These are phyloP conservation scores for Ictidomys tridecemlineatus DNA, from an alignment of 2,113 vertebrate genomes.

Conservation along the genomic window DNA sequence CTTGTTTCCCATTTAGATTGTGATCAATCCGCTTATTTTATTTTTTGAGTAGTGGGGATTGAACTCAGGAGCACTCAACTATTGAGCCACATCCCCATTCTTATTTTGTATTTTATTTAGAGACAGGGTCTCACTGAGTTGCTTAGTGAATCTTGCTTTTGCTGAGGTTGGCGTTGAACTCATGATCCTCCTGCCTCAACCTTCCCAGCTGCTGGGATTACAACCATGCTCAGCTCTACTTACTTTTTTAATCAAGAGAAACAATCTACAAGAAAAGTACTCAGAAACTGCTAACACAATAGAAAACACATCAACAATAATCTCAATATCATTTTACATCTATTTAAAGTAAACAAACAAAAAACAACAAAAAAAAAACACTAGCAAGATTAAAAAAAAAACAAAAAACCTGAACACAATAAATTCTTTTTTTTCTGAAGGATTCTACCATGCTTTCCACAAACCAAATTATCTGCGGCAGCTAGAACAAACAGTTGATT, in stretches of 20 bases:
- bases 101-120: too few relatives aligned
- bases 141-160: too few relatives aligned
- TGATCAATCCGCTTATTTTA: too few relatives aligned
- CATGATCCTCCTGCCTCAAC: too few relatives aligned
- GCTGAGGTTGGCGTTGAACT: too few relatives aligned
- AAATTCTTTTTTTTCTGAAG: background rate
- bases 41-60: too few relatives aligned
- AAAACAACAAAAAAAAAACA: background rate
- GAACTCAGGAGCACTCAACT: too few relatives aligned
- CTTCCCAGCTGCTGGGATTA: too few relatives aligned
- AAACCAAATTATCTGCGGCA: background rate
- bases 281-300: slow-evolving; percentile 64
- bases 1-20: slow-evolving; percentile 27
- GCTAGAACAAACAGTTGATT: slow-evolving; percentile 3
- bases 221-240: too few relatives aligned
- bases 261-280: slow-evolving; percentile 57
- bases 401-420: slow-evolving; percentile 21
- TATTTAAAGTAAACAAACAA: slow-evolving; percentile 65
- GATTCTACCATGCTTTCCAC: background rate
- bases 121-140: too few relatives aligned
- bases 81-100: too few relatives aligned
- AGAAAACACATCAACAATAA: slow-evolving; percentile 57
- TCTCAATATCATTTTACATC: background rate
- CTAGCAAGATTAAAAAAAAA: background rate
- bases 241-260: too few relatives aligned